phyloP scores from a whole-genome alignment of 2,888 invertebrate species.

The Mongoloraphidia duomilia region DNA sequence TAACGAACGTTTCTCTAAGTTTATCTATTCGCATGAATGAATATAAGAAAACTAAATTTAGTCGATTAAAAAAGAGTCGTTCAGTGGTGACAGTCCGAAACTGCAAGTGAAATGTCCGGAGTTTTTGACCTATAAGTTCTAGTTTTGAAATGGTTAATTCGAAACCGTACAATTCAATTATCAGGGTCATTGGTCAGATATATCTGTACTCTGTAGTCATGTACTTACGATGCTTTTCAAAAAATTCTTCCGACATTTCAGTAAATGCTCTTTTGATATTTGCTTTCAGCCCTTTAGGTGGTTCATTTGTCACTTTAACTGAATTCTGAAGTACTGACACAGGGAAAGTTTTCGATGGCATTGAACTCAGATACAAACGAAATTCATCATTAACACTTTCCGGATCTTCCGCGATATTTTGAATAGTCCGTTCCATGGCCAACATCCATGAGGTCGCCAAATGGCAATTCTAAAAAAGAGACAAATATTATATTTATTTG shows the following conservation, averaged over 20 bases:
- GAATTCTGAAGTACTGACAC: constrained; percentile 85
- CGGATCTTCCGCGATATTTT: constrained; percentile 51
- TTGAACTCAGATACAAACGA: constrained; percentile 75
- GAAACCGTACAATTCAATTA: too few relatives aligned
- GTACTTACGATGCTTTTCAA: constrained; percentile 62
- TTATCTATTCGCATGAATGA: too few relatives aligned
- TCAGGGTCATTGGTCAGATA: too few relatives aligned
- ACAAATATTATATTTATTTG: background rate
- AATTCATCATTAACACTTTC: constrained; percentile 55
- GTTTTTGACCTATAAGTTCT: too few relatives aligned
- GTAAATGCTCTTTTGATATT: constrained; percentile 73
- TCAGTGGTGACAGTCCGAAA: too few relatives aligned
- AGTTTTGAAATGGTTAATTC: too few relatives aligned
- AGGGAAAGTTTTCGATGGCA: constrained; percentile 76
- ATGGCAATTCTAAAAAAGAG: constrained; percentile 63
- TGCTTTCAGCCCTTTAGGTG: constrained; percentile 80
- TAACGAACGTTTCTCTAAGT: too few relatives aligned
- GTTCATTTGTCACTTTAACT: constrained; percentile 88
- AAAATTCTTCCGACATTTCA: constrained; percentile 64
- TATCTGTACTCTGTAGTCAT: too few relatives aligned
- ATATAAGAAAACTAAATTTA: too few relatives aligned
- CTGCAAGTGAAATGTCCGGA: too few relatives aligned
- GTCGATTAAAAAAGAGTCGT: too few relatives aligned
- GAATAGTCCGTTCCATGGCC: constrained; percentile 62
- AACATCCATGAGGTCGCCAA: constrained; percentile 90